Evolutionary conservation across 2,888 invertebrate genomes (phyloP).

Genomic region (Bimastos eiseni): DNA sequence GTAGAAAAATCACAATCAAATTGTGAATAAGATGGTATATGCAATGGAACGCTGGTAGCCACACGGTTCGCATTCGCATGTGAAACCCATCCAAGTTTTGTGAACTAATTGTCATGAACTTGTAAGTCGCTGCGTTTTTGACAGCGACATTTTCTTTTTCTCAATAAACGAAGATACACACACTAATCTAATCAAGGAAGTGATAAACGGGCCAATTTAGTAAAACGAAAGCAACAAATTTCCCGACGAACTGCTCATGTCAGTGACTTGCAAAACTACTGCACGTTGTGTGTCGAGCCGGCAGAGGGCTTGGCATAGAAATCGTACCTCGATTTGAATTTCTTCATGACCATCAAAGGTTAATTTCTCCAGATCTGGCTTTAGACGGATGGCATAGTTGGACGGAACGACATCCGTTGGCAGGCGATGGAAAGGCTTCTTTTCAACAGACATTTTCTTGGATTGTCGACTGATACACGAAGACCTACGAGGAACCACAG

Average conservation of each 20-base stretch:
- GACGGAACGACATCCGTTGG: slow-evolving; percentile 80
- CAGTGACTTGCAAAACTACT: not conserved
- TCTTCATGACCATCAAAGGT: slow-evolving; percentile 82
- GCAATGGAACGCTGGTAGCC: too few relatives aligned
- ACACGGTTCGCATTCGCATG: too few relatives aligned
- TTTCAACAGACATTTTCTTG: slow-evolving; percentile 39
- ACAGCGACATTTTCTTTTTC: too few relatives aligned
- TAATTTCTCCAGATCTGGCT: slow-evolving; percentile 81
- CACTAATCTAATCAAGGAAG: too few relatives aligned
- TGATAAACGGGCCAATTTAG: too few relatives aligned
- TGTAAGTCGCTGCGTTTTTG: too few relatives aligned
- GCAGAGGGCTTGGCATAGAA: not conserved
- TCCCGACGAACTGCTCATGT: not conserved
- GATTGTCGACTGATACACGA: not conserved
- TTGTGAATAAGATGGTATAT: too few relatives aligned
- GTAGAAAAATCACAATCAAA: too few relatives aligned
- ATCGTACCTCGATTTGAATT: slow-evolving; percentile 78
- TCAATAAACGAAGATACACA: too few relatives aligned
- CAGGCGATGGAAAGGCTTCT: slow-evolving; percentile 72
- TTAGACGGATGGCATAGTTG: slow-evolving; percentile 82
- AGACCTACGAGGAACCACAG: not conserved
- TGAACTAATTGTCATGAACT: too few relatives aligned
- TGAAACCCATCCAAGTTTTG: too few relatives aligned
- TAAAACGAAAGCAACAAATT: too few relatives aligned
- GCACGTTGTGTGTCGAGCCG: not conserved